A percentile compares a stretch with the other conserved stretches of the same genome.
phyloP scores from a whole-genome alignment of 2,888 invertebrate genomes.

The Ectemnius continuus region DNA sequence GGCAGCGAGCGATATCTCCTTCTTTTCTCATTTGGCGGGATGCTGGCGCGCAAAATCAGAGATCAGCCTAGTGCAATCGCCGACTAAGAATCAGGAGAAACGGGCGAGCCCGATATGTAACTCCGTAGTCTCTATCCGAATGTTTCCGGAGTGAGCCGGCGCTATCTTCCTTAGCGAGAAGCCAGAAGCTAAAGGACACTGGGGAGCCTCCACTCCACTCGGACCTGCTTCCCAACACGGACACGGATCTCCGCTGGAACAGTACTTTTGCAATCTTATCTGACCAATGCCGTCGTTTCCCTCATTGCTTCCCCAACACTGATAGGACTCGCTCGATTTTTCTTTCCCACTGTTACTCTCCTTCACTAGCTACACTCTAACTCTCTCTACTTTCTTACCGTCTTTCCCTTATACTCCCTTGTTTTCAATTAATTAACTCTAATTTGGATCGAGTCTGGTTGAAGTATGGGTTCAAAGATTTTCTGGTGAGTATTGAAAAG shows the following conservation, averaged over 20 bases:
- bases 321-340: conserved; percentile 16
- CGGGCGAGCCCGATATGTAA: conserved; percentile 61
- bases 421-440: background rate
- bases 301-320: conserved; percentile 12
- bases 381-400: background rate
- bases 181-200: conserved; percentile 72
- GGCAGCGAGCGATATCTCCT: conserved; percentile 9
- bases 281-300: conserved; percentile 56
- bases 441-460: background rate
- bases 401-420: background rate
- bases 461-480: too few relatives aligned
- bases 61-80: conserved; percentile 61
- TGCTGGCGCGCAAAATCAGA: conserved; percentile 17
- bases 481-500: too few relatives aligned
- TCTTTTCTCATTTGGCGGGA: background rate
- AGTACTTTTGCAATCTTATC: conserved; percentile 71
- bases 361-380: conserved; percentile 14
- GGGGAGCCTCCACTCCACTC: conserved; percentile 58
- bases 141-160: conserved; percentile 63
- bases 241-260: conserved; percentile 26
- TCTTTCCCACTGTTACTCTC: conserved; percentile 26
- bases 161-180: conserved; percentile 59
- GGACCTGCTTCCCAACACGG: too few relatives aligned
- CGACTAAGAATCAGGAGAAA: conserved; percentile 66
- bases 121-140: conserved; percentile 63